Conservation (phyloP, 1,140 invertebrate genomes). For the Pachypsylla venusta region DNA sequence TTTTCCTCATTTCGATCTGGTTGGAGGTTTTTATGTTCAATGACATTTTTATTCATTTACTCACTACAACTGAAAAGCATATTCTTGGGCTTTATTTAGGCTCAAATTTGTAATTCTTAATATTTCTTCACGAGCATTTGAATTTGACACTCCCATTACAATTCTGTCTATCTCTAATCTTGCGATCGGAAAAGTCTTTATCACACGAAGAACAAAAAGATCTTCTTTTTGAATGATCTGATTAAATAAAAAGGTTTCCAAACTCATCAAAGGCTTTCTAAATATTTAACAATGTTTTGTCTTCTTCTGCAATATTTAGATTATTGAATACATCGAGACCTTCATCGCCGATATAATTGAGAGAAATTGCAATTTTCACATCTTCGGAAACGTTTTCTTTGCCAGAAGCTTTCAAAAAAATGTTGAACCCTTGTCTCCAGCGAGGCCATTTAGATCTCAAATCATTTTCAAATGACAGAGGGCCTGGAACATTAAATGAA, state of each 20-base stretch:
- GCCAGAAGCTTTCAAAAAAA: conserved; percentile 24
- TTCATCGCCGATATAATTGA: conserved; percentile 27
- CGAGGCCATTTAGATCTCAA: background rate
- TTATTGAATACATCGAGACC: conserved; percentile 26
- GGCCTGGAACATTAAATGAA: background rate
- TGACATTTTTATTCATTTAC: background rate
- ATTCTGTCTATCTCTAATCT: background rate
- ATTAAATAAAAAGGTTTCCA: background rate
- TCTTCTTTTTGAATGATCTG: background rate
- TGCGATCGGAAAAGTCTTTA: background rate
- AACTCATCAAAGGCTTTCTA: conserved; percentile 23
- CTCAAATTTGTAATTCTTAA: too few relatives aligned
- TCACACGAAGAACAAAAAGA: background rate
- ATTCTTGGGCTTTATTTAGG: too few relatives aligned
- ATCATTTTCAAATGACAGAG: background rate
- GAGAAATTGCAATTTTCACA: conserved; percentile 25
- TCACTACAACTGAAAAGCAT: too few relatives aligned
- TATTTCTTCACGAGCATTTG: background rate
- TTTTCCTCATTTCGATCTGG: background rate
- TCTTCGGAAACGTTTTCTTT: conserved; percentile 23
- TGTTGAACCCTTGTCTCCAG: conserved; percentile 20
- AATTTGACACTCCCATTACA: background rate
- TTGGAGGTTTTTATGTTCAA: background rate
- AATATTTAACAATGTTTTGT: conserved; percentile 20
- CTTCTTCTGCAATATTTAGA: conserved; percentile 22